These are phyloP conservation scores for Lanistes nyassanus DNA, from an alignment of 1,140 invertebrate species.

Conservation along the genomic window DNA sequence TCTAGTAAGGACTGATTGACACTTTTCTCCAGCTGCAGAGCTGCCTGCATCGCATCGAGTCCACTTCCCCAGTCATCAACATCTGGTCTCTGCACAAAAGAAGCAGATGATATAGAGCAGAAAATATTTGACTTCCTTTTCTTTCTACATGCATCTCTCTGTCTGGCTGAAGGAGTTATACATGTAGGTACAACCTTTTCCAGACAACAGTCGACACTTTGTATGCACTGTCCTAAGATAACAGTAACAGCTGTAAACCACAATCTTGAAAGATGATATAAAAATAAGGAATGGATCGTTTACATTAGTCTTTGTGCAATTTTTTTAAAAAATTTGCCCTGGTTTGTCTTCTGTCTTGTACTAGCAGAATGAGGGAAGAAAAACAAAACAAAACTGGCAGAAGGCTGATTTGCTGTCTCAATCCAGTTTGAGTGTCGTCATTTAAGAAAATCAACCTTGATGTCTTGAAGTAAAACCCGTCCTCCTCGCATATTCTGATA, in stretches of 20 bases:
- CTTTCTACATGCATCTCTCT: too few species aligned
- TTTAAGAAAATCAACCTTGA: slow-evolving; percentile 41
- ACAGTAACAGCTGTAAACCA: too few species aligned
- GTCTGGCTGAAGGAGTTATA: too few species aligned
- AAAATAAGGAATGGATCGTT: neutral
- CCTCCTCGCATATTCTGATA: slow-evolving; percentile 86
- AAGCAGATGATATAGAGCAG: neutral
- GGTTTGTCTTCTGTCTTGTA: neutral
- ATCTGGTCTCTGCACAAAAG: slow-evolving; percentile 71
- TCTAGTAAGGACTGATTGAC: slow-evolving; percentile 80
- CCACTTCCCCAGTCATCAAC: slow-evolving; percentile 73
- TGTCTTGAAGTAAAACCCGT: slow-evolving; percentile 69
- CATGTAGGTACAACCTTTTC: too few species aligned
- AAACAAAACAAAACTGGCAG: neutral
- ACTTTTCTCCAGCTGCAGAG: slow-evolving; percentile 79
- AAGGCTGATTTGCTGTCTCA: too few species aligned
- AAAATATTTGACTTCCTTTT: neutral
- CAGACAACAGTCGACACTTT: too few species aligned
- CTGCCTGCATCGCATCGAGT: slow-evolving; percentile 76
- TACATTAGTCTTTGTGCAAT: neutral
- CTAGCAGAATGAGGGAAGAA: neutral
- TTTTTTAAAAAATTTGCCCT: neutral
- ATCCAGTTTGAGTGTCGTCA: neutral
- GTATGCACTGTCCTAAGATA: too few species aligned
- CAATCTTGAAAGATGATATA: neutral